Evolutionary conservation across 2,888 invertebrate species (phyloP).

Genomic region (Sceliomorpha sp.): DNA sequence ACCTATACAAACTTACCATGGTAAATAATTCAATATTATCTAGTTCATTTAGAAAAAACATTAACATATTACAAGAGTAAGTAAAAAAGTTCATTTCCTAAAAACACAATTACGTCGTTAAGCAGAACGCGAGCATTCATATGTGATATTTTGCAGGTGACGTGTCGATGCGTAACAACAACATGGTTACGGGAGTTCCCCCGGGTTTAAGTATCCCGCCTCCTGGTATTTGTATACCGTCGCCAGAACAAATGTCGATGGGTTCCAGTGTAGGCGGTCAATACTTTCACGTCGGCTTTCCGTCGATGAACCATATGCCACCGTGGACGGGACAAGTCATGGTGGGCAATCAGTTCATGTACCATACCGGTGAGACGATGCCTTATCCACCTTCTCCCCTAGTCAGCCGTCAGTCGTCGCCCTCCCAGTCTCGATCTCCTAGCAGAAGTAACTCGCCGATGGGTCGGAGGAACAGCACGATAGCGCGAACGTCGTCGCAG

Average conservation of each 20-base stretch:
- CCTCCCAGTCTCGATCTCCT: conserved; percentile 85
- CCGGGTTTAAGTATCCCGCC: conserved; percentile 74
- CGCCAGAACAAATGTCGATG: conserved; percentile 75
- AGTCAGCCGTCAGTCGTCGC: conserved; percentile 88
- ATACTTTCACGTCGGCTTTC: conserved; percentile 74
- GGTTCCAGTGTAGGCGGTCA: conserved; percentile 65
- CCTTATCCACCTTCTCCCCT: conserved; percentile 85
- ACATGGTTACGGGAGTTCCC: conserved; percentile 73
- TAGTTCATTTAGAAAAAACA: conserved; percentile 18
- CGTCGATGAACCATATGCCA: conserved; percentile 73
- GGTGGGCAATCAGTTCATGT: conserved; percentile 75
- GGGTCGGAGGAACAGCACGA: conserved; percentile 70
- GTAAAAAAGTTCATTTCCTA: conserved; percentile 9
- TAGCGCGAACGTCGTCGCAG: conserved; percentile 79
- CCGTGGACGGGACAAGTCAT: conserved; percentile 76
- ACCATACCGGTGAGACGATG: conserved; percentile 73
- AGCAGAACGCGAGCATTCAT: background rate
- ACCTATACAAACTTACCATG: conserved; percentile 74
- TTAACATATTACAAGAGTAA: conserved; percentile 19
- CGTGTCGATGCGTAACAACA: conserved; percentile 71
- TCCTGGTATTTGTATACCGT: conserved; percentile 73
- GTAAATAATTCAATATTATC: conserved; percentile 57
- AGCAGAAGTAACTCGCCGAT: conserved; percentile 77
- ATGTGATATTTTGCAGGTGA: conserved; percentile 64
- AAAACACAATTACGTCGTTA: background rate